A percentile compares a stretch with the other conserved stretches of the same genome.
These are phyloP conservation scores for Trachythela sp. DNA, from an alignment of 64 coral and sea anemone genomes.

Conservation along the genomic window DNA sequence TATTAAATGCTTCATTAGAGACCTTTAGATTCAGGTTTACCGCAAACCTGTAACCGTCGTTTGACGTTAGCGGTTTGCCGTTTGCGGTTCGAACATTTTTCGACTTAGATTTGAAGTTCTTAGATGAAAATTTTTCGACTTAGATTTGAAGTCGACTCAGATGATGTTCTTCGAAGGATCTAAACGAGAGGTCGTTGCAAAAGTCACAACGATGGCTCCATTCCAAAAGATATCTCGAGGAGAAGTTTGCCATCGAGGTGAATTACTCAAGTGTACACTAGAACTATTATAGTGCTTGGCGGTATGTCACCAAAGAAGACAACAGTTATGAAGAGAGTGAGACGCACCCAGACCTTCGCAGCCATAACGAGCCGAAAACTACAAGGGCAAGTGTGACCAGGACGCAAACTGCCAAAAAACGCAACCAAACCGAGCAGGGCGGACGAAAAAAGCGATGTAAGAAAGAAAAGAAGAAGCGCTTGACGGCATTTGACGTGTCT, in stretches of 20 bases:
- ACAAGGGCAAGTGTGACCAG: background rate
- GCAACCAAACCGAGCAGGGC: background rate
- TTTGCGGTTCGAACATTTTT: no score
- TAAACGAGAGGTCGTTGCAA: no score
- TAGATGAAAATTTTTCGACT: no score
- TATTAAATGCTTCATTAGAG: no score
- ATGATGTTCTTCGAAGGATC: no score
- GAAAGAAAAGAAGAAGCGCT: background rate
- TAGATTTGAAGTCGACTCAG: no score
- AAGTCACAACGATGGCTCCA: constrained; percentile 17
- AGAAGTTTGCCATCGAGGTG: constrained; percentile 18
- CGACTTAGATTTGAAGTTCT: no score
- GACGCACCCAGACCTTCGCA: background rate
- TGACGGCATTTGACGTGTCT: background rate
- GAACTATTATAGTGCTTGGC: constrained; percentile 52
- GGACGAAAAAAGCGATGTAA: background rate
- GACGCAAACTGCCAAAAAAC: background rate
- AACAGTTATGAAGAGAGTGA: constrained; percentile 19
- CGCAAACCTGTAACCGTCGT: no score
- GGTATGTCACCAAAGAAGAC: constrained; percentile 45
- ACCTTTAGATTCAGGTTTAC: no score
- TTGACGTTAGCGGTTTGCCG: no score
- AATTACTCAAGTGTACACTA: constrained; percentile 28
- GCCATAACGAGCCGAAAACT: background rate
- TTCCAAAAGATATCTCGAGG: background rate